Conservation (phyloP, 2,888 invertebrate species). For the Sussaba pulchella region DNA sequence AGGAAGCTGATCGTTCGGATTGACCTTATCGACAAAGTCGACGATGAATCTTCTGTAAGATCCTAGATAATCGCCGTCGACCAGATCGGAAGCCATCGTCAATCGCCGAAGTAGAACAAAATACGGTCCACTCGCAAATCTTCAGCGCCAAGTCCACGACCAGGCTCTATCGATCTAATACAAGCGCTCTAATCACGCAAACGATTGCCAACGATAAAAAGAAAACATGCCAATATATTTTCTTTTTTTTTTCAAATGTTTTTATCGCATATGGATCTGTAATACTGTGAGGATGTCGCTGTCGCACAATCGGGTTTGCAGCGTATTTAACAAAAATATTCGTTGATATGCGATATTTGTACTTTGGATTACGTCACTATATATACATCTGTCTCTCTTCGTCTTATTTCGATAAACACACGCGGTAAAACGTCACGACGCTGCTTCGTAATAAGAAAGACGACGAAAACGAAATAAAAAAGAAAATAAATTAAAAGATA, state of each 20-base stretch:
- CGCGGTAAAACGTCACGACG: constrained; percentile 29
- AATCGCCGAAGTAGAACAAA: background rate
- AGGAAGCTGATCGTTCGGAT: constrained; percentile 90
- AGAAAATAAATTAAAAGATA: constrained; percentile 67
- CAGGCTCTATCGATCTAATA: background rate
- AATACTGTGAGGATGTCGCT: background rate
- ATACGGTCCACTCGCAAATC: background rate
- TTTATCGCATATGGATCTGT: background rate
- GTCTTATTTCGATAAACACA: constrained; percentile 27
- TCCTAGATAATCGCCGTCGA: constrained; percentile 89
- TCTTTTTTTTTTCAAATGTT: constrained; percentile 12
- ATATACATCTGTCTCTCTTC: constrained; percentile 52
- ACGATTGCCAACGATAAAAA: constrained; percentile 13
- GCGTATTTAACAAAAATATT: constrained; percentile 66
- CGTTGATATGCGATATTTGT: constrained; percentile 77
- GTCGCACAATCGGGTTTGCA: constrained; percentile 4
- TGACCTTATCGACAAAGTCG: constrained; percentile 88
- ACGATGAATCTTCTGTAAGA: constrained; percentile 90
- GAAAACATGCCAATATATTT: background rate
- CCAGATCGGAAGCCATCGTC: constrained; percentile 75
- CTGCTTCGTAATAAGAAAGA: constrained; percentile 4
- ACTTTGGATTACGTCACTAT: constrained; percentile 77
- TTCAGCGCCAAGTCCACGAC: background rate
- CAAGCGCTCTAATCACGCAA: background rate
- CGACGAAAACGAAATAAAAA: background rate